Percentiles rank a stretch among this genome's conserved stretches.
These are phyloP conservation scores for Microdon myrmicae DNA, from an alignment of 2,888 invertebrate species.

Conservation along the genomic window DNA sequence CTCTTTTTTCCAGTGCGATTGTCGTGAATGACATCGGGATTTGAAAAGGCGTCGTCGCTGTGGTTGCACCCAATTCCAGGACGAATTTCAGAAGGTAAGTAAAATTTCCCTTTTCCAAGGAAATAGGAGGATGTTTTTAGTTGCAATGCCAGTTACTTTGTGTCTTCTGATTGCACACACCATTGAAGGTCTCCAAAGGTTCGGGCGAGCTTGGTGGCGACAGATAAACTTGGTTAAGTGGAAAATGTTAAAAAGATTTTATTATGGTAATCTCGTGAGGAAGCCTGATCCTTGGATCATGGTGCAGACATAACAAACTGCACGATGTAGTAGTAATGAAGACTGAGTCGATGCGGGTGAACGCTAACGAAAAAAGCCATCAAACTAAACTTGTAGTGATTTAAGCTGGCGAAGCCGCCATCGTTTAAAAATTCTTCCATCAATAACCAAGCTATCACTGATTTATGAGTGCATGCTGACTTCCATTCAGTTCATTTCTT, in stretches of 20 bases:
- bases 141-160: slow-evolving; percentile 33
- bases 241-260: slow-evolving; percentile 51
- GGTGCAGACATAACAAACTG: too few relatives aligned
- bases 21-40: slow-evolving; percentile 42
- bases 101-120: slow-evolving; percentile 31
- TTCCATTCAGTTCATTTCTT: too few relatives aligned
- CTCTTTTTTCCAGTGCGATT: slow-evolving; percentile 5
- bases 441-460: too few relatives aligned
- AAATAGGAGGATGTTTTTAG: slow-evolving; percentile 24
- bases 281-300: too few relatives aligned
- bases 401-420: too few relatives aligned
- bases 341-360: too few relatives aligned
- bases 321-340: too few relatives aligned
- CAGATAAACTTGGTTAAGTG: slow-evolving; percentile 49
- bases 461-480: too few relatives aligned
- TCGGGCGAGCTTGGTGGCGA: slow-evolving; percentile 40
- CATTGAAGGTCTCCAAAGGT: too few relatives aligned
- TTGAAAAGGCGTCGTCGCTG: slow-evolving; percentile 46
- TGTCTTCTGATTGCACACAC: slow-evolving; percentile 47
- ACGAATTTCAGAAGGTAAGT: slow-evolving; percentile 1
- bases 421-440: too few relatives aligned
- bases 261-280: slow-evolving; percentile 47
- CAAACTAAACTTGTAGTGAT: too few relatives aligned
- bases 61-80: slow-evolving; percentile 2
- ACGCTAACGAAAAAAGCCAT: too few relatives aligned